Evolutionary conservation across 2,797 vertebrate species (phyloP).

Genomic region (Halcyon smyrnensis): DNA sequence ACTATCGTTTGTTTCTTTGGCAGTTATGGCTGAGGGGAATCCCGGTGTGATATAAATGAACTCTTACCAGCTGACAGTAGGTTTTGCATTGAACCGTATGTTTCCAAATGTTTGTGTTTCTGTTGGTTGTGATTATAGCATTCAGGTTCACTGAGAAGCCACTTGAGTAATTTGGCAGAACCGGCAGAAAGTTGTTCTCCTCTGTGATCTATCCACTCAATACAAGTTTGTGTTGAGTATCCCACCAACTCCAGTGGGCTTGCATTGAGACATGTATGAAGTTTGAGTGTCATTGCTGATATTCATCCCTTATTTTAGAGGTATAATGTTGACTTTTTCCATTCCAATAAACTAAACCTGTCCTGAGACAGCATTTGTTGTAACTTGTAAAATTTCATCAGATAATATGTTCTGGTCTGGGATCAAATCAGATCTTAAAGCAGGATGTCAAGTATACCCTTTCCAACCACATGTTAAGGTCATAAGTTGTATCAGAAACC

Average conservation of each 20-base stretch:
- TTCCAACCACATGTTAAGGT: background rate
- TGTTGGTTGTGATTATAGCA: background rate
- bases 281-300: background rate
- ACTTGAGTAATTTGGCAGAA: background rate
- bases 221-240: background rate
- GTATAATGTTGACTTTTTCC: background rate
- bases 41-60: background rate
- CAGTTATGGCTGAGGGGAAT: background rate
- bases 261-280: background rate
- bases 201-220: background rate
- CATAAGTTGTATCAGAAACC: constrained; percentile 10
- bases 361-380: background rate
- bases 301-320: background rate
- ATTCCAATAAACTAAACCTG: background rate
- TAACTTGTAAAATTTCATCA: background rate
- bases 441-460: background rate
- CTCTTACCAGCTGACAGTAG: background rate
- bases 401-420: constrained; percentile 18
- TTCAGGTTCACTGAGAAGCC: background rate
- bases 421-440: constrained; percentile 3
- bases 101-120: background rate
- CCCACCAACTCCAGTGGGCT: background rate
- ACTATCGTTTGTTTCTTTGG: background rate
- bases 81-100: background rate
- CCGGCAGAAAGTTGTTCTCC: background rate